Conservation (phyloP, 2,888 invertebrate genomes). For the Campoplex nolae region DNA sequence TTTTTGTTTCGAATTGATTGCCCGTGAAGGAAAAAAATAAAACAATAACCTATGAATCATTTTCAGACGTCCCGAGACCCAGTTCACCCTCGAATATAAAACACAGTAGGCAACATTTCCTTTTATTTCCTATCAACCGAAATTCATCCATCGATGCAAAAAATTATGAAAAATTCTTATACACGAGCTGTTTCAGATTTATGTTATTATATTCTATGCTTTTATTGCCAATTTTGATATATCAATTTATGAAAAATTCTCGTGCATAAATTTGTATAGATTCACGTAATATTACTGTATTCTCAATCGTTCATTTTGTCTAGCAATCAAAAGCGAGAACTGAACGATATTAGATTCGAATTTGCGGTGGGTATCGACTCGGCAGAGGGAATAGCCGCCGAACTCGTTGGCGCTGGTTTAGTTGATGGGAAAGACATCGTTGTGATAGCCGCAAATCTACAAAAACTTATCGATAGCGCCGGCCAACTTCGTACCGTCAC, state of each 20-base stretch:
- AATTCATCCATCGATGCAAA: conserved; percentile 12
- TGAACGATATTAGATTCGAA: conserved; percentile 99
- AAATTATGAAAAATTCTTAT: background rate
- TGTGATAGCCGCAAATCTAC: conserved; percentile 96
- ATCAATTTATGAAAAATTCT: no score
- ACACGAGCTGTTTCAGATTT: background rate
- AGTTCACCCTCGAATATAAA: conserved; percentile 75
- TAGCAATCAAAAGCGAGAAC: conserved; percentile 94
- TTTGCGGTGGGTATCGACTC: conserved; percentile 95
- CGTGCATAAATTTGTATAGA: no score
- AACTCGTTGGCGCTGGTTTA: conserved; percentile 97
- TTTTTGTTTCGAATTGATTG: no score
- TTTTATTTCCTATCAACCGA: conserved; percentile 30
- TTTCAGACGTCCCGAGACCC: conserved; percentile 77
- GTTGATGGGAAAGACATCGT: conserved; percentile 96
- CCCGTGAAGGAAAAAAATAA: no score
- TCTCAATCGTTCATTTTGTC: conserved; percentile 60
- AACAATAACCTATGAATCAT: conserved; percentile 25
- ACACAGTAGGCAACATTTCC: conserved; percentile 72
- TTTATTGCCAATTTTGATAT: no score
- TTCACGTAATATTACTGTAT: background rate
- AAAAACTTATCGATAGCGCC: conserved; percentile 93
- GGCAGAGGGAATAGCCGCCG: conserved; percentile 96
- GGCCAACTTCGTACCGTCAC: conserved; percentile 91
- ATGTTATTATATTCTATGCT: background rate